Base-by-base conservation (phyloP, 1,140 invertebrate species). In the Diachasma alloeum region DNA sequence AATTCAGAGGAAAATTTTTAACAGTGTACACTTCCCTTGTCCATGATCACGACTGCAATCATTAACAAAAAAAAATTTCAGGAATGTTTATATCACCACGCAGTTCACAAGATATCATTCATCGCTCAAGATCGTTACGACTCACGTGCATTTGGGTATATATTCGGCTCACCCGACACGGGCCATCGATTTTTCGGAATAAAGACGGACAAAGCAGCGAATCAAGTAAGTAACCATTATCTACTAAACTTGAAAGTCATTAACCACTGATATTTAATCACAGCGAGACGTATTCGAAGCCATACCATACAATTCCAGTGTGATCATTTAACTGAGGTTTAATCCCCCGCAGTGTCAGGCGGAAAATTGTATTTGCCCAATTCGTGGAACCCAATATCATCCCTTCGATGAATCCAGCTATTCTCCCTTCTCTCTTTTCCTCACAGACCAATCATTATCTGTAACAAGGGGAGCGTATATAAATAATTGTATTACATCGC, bases 131-230 rank as follows among this genome's bases (percentile, higher is more conserved):
- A 99, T 89, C 96, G 98, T 92, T 96, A 95, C 6, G 98, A 99
- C 87, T 96, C 95, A 4, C 91, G 98, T 79, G 98, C 98, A 0
- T 99, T 99, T 91, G 98, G 98, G 6, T 99, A 99, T 85, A 98
- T 99, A 83, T 99, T 97, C 90, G 98, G 97, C 5, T 96, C 96
- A 19, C 97, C 97, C 0, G 97, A 99, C 85, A 98, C 95, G 48
- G 97, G 97, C 0, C 98, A 99, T 90, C 92, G 97, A 80, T 99
- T 99, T 91, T 99, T 99, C 90, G 98, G 97, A 56, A 99, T 99
- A 79, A 99, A 99, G 92, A 99, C 98, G 79, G 98, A 99, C 90
- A 99, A 99, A 91, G 96, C 97, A 79, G 97, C 96, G 83, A 96
- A 94, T 91, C 95, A 97, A 92, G 96, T 97, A 90, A 89, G 86